phyloP scores from a whole-genome alignment of 2,888 invertebrate species.

The Nasonovia ribisnigri region DNA sequence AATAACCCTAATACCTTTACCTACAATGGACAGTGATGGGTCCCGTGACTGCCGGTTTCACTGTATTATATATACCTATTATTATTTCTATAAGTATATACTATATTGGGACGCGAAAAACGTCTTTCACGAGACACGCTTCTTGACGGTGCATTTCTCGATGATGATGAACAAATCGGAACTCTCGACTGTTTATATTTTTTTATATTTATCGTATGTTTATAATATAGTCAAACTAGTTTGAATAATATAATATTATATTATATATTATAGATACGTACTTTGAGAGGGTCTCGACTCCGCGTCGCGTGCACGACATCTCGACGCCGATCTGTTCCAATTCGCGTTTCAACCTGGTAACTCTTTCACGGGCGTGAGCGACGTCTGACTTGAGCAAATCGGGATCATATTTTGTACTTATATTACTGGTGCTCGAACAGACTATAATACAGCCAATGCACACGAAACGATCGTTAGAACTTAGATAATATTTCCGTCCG shows the following conservation, averaged over 20 bases:
- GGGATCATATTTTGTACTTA: conserved; percentile 94
- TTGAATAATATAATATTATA: background rate
- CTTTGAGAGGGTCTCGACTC: conserved; percentile 92
- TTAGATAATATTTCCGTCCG: conserved; percentile 1
- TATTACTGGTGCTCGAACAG: conserved; percentile 88
- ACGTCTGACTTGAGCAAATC: conserved; percentile 93
- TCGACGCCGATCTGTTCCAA: conserved; percentile 91
- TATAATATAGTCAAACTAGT: background rate
- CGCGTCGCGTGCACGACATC: conserved; percentile 91
- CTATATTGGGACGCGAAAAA: background rate
- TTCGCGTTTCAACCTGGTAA: conserved; percentile 89
- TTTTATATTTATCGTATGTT: background rate
- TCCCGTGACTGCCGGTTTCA: too few species aligned
- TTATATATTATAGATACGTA: conserved; percentile 73
- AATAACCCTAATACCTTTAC: too few species aligned
- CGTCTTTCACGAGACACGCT: background rate
- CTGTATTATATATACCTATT: too few species aligned
- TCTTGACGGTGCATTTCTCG: background rate
- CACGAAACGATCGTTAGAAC: background rate
- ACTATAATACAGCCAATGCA: conserved; percentile 73
- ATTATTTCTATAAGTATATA: background rate
- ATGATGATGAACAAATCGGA: background rate
- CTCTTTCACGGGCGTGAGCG: conserved; percentile 87
- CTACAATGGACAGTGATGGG: too few species aligned
- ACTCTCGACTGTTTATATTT: background rate